These are phyloP conservation scores for Parnassius apollo DNA, from an alignment of 2,888 invertebrate genomes.

Conservation along the genomic window DNA sequence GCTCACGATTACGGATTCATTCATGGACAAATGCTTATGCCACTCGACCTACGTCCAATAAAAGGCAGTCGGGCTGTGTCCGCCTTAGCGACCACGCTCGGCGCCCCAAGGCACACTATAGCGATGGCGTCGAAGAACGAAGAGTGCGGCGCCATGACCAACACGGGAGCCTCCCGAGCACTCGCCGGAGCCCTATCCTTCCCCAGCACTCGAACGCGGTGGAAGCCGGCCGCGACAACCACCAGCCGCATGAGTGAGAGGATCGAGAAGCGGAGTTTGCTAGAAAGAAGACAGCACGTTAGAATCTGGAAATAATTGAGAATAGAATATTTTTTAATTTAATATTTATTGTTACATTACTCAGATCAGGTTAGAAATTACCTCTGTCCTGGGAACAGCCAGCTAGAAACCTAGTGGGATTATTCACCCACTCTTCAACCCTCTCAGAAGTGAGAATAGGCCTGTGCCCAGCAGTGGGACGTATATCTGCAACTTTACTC, in stretches of 20 bases:
- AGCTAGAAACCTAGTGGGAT: no score
- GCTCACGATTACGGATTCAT: constrained; percentile 10
- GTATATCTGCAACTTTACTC: no score
- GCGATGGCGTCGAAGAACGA: constrained; percentile 94
- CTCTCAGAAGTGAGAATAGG: no score
- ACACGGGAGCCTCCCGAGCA: constrained; percentile 88
- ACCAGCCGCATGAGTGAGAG: constrained; percentile 87
- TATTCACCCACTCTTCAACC: no score
- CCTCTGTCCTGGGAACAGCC: no score
- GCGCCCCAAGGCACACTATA: constrained; percentile 90
- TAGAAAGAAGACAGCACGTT: constrained; percentile 47
- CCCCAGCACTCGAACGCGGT: constrained; percentile 88
- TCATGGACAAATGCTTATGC: constrained; percentile 23
- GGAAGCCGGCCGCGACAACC: constrained; percentile 91
- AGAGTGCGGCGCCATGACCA: constrained; percentile 95
- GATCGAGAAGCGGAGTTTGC: constrained; percentile 84
- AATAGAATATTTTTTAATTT: no score
- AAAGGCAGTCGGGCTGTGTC: constrained; percentile 91
- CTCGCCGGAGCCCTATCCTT: constrained; percentile 68
- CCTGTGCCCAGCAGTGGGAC: no score
- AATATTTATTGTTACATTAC: no score
- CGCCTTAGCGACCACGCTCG: constrained; percentile 94
- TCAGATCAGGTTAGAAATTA: no score
- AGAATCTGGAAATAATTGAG: not conserved
- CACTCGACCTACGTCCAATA: constrained; percentile 90